A percentile compares a stretch with the other conserved stretches of the same genome.
Conservation (phyloP, 2,113 vertebrate genomes). For the Phoxinus phoxinus region DNA sequence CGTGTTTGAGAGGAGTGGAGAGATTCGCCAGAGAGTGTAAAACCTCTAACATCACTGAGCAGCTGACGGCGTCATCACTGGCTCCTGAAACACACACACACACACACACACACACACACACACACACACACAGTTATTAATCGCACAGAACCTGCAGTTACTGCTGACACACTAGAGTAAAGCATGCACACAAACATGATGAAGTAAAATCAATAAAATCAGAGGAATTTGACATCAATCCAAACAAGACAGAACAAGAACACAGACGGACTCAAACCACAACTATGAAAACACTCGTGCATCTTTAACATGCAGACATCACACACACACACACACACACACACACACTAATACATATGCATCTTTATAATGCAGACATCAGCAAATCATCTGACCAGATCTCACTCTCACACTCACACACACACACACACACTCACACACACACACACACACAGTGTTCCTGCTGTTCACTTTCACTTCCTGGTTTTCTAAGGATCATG, state of each 20-base stretch:
- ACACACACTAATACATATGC: too few species aligned
- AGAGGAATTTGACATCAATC: background rate
- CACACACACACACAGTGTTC: background rate
- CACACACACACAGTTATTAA: background rate
- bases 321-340: too few species aligned
- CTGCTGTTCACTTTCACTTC: background rate
- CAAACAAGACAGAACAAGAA: background rate
- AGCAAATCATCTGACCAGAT: too few species aligned
- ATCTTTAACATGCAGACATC: background rate
- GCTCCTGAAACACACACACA: slow-evolving; percentile 80
- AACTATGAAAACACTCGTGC: background rate
- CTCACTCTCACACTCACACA: background rate
- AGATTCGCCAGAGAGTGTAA: slow-evolving; percentile 85
- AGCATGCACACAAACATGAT: background rate
- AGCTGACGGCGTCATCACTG: slow-evolving; percentile 97
- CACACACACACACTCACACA: background rate
- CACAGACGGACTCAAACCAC: background rate
- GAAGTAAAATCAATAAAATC: background rate
- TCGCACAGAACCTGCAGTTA: background rate
- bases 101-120: slow-evolving; percentile 26
- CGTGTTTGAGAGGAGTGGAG: slow-evolving; percentile 84
- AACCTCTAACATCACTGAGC: slow-evolving; percentile 96
- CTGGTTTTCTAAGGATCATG: background rate
- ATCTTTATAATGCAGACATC: too few species aligned
- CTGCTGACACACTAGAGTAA: too few species aligned